A percentile compares a stretch with the other conserved stretches of the same genome.
Conservation (phyloP, 2,797 vertebrate genomes). For the Chrysocyon brachyurus region DNA sequence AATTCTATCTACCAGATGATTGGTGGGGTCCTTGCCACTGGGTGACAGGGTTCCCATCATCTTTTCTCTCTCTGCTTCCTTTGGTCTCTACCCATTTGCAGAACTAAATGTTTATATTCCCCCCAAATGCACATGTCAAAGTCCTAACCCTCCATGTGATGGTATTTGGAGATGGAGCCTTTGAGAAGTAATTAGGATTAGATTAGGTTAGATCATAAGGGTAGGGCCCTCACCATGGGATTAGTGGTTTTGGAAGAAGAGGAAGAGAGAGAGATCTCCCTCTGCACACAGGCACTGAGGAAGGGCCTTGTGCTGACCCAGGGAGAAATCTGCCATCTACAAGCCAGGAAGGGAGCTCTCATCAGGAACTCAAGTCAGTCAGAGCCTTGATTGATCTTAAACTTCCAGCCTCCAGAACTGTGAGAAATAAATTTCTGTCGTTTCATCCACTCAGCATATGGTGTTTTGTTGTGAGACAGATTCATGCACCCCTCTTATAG, state of each 20-base stretch:
- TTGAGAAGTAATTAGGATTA: background rate
- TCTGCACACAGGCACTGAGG: rapidly evolving
- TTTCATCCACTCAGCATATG: background rate
- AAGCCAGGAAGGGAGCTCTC: background rate
- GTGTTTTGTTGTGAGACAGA: background rate
- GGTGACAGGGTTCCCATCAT: background rate
- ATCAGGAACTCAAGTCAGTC: background rate
- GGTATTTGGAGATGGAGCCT: background rate
- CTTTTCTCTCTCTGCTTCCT: background rate
- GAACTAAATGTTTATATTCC: background rate
- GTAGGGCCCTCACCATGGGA: background rate
- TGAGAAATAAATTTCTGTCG: background rate
- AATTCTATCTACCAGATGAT: background rate
- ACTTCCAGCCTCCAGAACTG: background rate
- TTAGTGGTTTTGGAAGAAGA: background rate
- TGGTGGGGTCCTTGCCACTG: background rate
- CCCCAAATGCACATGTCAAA: background rate
- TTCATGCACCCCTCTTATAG: background rate
- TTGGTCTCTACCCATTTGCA: background rate
- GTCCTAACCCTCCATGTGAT: background rate
- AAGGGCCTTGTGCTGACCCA: background rate
- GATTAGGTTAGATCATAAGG: background rate
- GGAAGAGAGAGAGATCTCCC: background rate
- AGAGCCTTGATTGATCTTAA: constrained; percentile 4
- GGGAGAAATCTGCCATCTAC: background rate